Conservation (phyloP, 2,888 invertebrate genomes). For the Drosophila falleni region DNA sequence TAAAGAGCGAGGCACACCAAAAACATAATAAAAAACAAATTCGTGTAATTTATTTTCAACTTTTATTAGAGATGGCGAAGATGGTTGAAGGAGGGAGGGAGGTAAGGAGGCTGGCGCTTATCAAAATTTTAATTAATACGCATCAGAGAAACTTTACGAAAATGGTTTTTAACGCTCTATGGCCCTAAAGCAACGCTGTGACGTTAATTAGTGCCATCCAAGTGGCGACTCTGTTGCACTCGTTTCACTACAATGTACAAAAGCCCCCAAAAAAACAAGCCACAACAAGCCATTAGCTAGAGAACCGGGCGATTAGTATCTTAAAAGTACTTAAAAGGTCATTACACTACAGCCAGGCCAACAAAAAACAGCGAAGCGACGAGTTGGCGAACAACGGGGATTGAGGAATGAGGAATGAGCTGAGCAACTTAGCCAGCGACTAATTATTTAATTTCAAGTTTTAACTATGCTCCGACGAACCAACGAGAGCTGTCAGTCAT, state of each 20-base stretch:
- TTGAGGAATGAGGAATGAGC: constrained; percentile 12
- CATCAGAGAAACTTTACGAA: constrained; percentile 78
- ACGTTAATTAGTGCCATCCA: constrained; percentile 78
- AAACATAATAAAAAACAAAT: constrained; percentile 56
- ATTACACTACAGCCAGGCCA: constrained; percentile 64
- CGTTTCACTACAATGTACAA: constrained; percentile 47
- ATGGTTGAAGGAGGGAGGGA: constrained; percentile 1
- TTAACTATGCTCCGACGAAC: constrained; percentile 67
- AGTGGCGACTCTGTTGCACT: constrained; percentile 74
- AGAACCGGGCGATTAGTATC: constrained; percentile 74
- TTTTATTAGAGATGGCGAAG: constrained; percentile 60
- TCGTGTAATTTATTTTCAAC: constrained; percentile 77
- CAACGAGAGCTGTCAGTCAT: constrained; percentile 72
- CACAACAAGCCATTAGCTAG: constrained; percentile 79
- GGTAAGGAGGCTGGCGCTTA: constrained; percentile 56
- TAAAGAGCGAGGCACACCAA: constrained; percentile 26
- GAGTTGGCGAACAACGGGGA: constrained; percentile 3
- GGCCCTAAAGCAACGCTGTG: constrained; percentile 64
- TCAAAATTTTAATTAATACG: constrained; percentile 81
- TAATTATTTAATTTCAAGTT: constrained; percentile 80
- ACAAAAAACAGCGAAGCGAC: not conserved
- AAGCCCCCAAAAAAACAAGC: constrained; percentile 56
- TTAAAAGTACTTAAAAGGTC: constrained; percentile 81
- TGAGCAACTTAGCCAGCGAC: constrained; percentile 76
- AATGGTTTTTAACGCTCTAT: constrained; percentile 63